These are phyloP conservation scores for Notolabrus celidotus DNA, from an alignment of 2,797 vertebrate species.

Conservation along the genomic window DNA sequence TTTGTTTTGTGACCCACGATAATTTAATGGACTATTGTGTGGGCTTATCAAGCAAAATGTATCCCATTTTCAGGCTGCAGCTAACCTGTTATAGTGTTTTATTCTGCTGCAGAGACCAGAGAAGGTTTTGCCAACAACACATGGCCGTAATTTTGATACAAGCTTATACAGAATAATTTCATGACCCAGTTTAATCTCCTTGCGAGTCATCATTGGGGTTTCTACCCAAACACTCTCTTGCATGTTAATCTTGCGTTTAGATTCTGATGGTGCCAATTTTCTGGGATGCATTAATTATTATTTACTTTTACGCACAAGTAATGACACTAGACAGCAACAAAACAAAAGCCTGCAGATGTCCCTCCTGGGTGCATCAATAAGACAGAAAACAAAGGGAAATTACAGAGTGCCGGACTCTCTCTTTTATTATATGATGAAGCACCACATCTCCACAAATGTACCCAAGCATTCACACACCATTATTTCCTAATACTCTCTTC, in stretches of 20 bases:
- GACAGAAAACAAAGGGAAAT: conserved; percentile 36
- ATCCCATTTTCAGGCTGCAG: conserved; percentile 54
- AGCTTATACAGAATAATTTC: conserved; percentile 50
- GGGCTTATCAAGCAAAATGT: conserved; percentile 49
- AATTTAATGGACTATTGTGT: conserved; percentile 67
- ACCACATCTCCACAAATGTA: conserved; percentile 44
- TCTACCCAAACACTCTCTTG: conserved; percentile 37
- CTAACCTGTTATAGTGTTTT: conserved; percentile 57
- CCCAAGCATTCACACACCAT: conserved; percentile 58
- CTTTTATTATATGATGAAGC: conserved; percentile 46
- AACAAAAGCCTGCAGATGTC: conserved; percentile 43
- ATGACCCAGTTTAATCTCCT: conserved; percentile 67
- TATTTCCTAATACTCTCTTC: conserved; percentile 59
- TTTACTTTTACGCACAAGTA: conserved; percentile 46
- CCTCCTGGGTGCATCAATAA: conserved; percentile 26
- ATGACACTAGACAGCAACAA: conserved; percentile 40
- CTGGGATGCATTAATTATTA: conserved; percentile 47
- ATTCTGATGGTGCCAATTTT: conserved; percentile 51
- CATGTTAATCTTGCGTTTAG: conserved; percentile 48
- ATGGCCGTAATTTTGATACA: conserved; percentile 50
- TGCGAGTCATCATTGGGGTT: conserved; percentile 54
- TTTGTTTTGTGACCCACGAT: conserved; percentile 72
- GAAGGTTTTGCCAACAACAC: conserved; percentile 43
- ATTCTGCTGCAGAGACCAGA: conserved; percentile 48
- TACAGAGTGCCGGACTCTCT: conserved; percentile 38